Evolutionary conservation across 2,113 vertebrate genomes (phyloP), one percentile per base, ranked within the genome.

Genomic region (Sinosuthora webbiana): DNA sequence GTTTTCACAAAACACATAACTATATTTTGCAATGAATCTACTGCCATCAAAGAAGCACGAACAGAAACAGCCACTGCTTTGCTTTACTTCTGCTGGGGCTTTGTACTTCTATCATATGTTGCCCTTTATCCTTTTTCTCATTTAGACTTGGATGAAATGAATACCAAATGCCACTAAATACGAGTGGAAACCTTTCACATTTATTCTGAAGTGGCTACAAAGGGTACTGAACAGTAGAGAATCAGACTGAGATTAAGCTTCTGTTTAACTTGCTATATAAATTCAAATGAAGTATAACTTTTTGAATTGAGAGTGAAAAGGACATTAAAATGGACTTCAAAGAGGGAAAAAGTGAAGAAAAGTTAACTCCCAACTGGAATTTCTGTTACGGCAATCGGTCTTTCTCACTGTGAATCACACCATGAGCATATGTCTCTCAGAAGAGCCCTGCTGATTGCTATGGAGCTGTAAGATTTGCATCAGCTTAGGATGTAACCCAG

Each of bases 251-350:
- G 91, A 83, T 94, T 77, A 93, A 87, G 86, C 56, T 92, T 95
- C 91, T 78, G 39, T 87, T 91, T 90, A 88, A 41, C 45, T 79
- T 73, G 59, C 57, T 93, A 89, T 95, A 85, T 96, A 92, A 84
- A 92, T 94, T 90, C 83, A 90, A 96, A 95, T 94, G 42, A 87
- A 94, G 52, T 64, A 87, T 52, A 91, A 77, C 27, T 89, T 91
- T 81, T 56, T 90, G 63, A 83, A 86, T 13, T 69, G 65, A 76
- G 55, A 60, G 19, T 74, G 59, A 81, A 82, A 89, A 77, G 73
- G 35, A 67, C 64, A 84, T 63, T 86, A 92, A 91, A 93, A 92
- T 70, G 70, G 31, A 68, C 78, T 85, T 96, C 75, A 69, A 73
- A 90, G 45, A 77, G n/a, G 8, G 16, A 22, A 81, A 82, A 71